Percentiles rank a stretch among this genome's conserved stretches.
phyloP scores from a whole-genome alignment of 2,797 vertebrate genomes.

The Myripristis jacobus region DNA sequence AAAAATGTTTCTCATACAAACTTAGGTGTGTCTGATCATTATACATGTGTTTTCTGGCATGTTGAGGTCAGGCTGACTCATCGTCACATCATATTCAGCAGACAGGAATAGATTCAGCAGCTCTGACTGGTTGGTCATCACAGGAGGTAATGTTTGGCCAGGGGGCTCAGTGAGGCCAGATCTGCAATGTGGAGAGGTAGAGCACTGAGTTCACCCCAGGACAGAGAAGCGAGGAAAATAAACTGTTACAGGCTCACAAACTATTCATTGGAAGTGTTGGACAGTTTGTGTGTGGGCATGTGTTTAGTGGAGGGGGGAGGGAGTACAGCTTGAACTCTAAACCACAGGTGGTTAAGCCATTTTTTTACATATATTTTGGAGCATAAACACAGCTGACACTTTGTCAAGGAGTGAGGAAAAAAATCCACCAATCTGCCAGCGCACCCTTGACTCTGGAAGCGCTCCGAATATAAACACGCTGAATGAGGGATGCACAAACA shows the following conservation, averaged over 20 bases:
- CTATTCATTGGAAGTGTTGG: conserved; percentile 48
- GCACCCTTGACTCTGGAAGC: conserved; percentile 27
- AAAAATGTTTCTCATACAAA: background rate
- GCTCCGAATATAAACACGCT: conserved; percentile 20
- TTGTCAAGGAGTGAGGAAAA: conserved; percentile 44
- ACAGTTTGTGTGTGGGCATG: conserved; percentile 28
- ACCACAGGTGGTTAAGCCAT: conserved; percentile 40
- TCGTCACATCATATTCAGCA: background rate
- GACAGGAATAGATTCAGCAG: conserved; percentile 43
- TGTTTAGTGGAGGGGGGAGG: conserved; percentile 49
- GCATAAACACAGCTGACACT: conserved; percentile 72
- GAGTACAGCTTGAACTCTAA: conserved; percentile 63
- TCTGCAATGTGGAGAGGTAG: conserved; percentile 39
- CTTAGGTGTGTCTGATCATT: conserved; percentile 8
- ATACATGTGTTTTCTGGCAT: conserved; percentile 13
- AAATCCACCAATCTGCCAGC: conserved; percentile 16
- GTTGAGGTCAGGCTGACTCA: conserved; percentile 34
- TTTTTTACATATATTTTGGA: conserved; percentile 45
- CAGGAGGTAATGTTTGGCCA: conserved; percentile 52
- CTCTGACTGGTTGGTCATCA: conserved; percentile 40
- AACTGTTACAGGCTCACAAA: conserved; percentile 65
- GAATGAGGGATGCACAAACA: conserved; percentile 6
- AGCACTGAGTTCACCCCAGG: conserved; percentile 62
- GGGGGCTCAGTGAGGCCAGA: conserved; percentile 44
- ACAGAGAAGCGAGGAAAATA: conserved; percentile 66